These are phyloP conservation scores for Uropsilus gracilis DNA, from an alignment of 2,113 vertebrate species.

Conservation along the genomic window DNA sequence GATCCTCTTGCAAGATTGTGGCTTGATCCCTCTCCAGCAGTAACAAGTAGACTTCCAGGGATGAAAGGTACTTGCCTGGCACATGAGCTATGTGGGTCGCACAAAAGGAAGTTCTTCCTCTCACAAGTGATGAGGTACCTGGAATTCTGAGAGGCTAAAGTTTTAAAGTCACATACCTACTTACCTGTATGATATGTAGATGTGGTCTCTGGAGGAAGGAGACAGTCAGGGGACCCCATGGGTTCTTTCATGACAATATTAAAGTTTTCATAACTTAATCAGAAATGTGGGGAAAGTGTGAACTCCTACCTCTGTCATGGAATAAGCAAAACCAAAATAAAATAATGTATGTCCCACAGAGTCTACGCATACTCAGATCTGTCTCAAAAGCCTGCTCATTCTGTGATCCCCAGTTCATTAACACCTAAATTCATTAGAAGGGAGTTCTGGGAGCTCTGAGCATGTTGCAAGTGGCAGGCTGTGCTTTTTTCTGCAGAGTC, in stretches of 20 bases:
- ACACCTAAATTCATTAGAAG: background rate
- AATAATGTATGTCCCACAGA: background rate
- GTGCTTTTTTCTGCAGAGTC: background rate
- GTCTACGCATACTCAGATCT: background rate
- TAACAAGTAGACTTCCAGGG: background rate
- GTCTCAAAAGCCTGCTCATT: background rate
- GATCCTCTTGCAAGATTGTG: accelerated
- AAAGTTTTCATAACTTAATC: background rate
- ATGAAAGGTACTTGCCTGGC: background rate
- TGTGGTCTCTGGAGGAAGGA: background rate
- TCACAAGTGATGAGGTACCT: background rate
- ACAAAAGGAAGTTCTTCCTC: background rate
- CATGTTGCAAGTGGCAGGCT: background rate
- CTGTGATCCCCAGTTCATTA: background rate
- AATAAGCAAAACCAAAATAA: background rate
- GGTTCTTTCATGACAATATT: background rate
- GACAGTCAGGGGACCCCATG: background rate
- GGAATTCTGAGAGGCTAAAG: background rate
- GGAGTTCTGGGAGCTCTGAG: background rate
- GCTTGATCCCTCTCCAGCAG: background rate
- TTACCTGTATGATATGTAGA: background rate
- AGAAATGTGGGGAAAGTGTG: background rate
- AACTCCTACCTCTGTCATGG: background rate
- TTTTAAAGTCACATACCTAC: background rate
- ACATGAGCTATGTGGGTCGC: background rate